A percentile compares a stretch with the other conserved stretches of the same genome.
These are phyloP conservation scores for Apantesis nais DNA, from an alignment of 2,888 invertebrate species.

Conservation along the genomic window DNA sequence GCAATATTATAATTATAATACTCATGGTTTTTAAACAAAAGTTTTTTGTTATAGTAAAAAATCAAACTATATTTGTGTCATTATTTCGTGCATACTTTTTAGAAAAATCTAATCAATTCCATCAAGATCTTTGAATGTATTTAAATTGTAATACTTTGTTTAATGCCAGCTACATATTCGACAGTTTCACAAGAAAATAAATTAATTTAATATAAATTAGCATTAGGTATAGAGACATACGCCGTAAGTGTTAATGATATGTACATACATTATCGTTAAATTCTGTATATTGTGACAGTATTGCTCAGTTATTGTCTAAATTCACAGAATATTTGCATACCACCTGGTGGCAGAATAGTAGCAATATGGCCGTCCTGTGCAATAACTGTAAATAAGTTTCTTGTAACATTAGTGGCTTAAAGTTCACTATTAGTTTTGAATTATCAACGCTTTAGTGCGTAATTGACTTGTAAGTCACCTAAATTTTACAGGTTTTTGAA, in stretches of 20 bases:
- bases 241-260: conserved; percentile 14
- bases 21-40: background rate
- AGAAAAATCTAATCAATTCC: background rate
- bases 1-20: too few relatives aligned
- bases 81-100: too few relatives aligned
- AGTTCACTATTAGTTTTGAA: background rate
- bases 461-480: background rate
- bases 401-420: background rate
- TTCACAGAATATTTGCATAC: conserved; percentile 6
- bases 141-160: background rate
- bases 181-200: background rate
- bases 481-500: too few relatives aligned
- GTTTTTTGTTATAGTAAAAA: too few relatives aligned
- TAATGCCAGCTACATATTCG: background rate
- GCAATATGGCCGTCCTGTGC: background rate
- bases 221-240: conserved; percentile 11
- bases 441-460: background rate
- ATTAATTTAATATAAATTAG: conserved; percentile 14
- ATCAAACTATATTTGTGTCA: too few relatives aligned
- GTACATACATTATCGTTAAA: conserved; percentile 17
- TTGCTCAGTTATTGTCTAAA: conserved; percentile 13
- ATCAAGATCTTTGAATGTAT: background rate
- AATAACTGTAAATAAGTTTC: background rate
- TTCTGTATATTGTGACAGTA: conserved; percentile 4
- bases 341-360: background rate